A percentile compares a stretch with the other conserved stretches of the same genome.
Conservation (phyloP, 2,888 invertebrate genomes). For the Cosmorhoe ocellata region DNA sequence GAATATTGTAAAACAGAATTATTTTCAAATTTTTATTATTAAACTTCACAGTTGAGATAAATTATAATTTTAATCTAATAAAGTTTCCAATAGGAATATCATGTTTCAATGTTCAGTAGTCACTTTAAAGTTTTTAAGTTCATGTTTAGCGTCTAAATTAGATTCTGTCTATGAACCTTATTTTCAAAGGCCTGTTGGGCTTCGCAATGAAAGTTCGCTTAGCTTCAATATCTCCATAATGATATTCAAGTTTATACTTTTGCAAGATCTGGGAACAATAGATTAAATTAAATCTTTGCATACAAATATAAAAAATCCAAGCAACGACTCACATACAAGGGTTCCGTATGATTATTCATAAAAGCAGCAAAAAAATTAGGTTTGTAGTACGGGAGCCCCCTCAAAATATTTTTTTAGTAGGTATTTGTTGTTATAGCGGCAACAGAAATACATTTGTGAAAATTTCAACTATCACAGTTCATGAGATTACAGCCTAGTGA, state of each 20-base stretch:
- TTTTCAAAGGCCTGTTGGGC: constrained; percentile 83
- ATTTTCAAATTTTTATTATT: constrained; percentile 17
- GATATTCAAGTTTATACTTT: constrained; percentile 85
- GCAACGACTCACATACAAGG: no score
- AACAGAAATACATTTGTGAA: no score
- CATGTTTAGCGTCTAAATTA: constrained; percentile 40
- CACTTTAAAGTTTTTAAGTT: constrained; percentile 5
- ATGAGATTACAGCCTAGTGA: no score
- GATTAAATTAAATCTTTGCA: no score
- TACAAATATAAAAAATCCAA: no score
- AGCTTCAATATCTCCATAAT: constrained; percentile 84
- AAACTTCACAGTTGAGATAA: constrained; percentile 21
- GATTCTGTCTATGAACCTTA: constrained; percentile 85
- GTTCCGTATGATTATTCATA: no score
- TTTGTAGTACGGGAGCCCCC: no score
- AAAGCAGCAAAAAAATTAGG: no score
- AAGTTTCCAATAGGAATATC: no score
- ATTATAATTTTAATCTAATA: constrained; percentile 26
- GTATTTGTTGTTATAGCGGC: no score
- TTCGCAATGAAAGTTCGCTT: constrained; percentile 81
- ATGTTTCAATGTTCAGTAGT: constrained; percentile 14
- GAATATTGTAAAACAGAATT: background rate
- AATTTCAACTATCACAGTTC: no score
- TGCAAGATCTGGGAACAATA: constrained; percentile 76
- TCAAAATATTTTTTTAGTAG: no score